A percentile compares a stretch with the other conserved stretches of the same genome.
Conservation (phyloP, 2,888 invertebrate genomes). For the Unio delphinus region DNA sequence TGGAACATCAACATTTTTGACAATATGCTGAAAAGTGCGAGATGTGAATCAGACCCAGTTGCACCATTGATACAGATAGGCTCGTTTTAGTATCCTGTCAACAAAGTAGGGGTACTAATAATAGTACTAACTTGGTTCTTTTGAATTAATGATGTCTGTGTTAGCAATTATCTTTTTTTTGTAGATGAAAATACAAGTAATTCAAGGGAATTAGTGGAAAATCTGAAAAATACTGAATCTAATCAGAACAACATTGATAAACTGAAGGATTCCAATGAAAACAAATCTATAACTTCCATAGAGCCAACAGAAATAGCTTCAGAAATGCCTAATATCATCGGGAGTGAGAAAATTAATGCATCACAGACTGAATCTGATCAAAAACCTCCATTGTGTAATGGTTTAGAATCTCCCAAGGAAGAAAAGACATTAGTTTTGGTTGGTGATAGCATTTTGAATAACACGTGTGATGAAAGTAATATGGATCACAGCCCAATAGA, state of each 20-base stretch:
- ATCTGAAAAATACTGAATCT: slow-evolving; percentile 37
- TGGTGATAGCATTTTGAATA: slow-evolving; percentile 11
- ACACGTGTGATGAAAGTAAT: slow-evolving; percentile 35
- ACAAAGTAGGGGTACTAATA: too few species aligned
- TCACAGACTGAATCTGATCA: slow-evolving; percentile 31
- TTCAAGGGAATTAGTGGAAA: slow-evolving; percentile 28
- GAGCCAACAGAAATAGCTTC: slow-evolving; percentile 34
- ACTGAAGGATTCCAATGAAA: slow-evolving; percentile 27
- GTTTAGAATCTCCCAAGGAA: slow-evolving; percentile 45
- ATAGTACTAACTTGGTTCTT: too few species aligned
- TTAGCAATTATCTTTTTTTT: too few species aligned
- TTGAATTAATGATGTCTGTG: too few species aligned
- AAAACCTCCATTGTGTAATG: slow-evolving; percentile 46
- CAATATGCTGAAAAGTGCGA: too few species aligned
- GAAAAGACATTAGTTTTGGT: slow-evolving; percentile 15
- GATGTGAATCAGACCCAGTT: too few species aligned
- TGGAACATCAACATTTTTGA: too few species aligned
- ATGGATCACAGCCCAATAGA: slow-evolving; percentile 32
- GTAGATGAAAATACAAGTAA: slow-evolving; percentile 10
- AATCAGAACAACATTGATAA: slow-evolving; percentile 30
- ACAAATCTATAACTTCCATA: slow-evolving; percentile 28
- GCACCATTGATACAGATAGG: too few species aligned
- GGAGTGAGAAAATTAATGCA: slow-evolving; percentile 15
- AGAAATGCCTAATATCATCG: slow-evolving; percentile 31
- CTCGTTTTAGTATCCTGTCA: too few species aligned